Percentiles rank a stretch among this genome's conserved stretches.
These are phyloP conservation scores for Crepidodera aurea DNA, from an alignment of 2,888 invertebrate species.

Conservation along the genomic window DNA sequence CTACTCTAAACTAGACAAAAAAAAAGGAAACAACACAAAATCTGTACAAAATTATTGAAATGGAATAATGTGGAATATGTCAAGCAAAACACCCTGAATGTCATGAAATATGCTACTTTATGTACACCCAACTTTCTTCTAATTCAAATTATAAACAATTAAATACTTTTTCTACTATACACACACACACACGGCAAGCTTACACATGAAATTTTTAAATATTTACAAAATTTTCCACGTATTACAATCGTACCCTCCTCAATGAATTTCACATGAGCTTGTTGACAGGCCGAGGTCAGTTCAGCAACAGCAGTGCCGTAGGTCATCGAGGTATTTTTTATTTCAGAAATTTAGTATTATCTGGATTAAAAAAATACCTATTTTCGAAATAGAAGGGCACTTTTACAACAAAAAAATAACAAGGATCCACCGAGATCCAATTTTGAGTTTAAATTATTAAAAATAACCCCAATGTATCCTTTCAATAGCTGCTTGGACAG, in stretches of 20 bases:
- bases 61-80: conserved; percentile 54
- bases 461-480: too few relatives aligned
- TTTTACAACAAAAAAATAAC: background rate
- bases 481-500: too few relatives aligned
- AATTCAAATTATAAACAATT: conserved; percentile 43
- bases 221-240: conserved; percentile 51
- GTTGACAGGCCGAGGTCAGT: conserved; percentile 57
- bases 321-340: conserved; percentile 15
- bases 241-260: conserved; percentile 62
- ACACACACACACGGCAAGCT: conserved; percentile 53
- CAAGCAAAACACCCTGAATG: conserved; percentile 56
- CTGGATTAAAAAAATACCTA: conserved; percentile 15
- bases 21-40: conserved; percentile 30
- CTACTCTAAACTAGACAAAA: conserved; percentile 39
- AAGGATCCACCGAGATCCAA: too few relatives aligned
- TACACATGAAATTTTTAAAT: conserved; percentile 45
- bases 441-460: too few relatives aligned
- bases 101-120: conserved; percentile 51
- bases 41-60: conserved; percentile 43
- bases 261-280: conserved; percentile 54
- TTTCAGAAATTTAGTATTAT: background rate
- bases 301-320: conserved; percentile 42
- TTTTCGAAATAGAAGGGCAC: conserved; percentile 3
- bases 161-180: conserved; percentile 35
- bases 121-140: conserved; percentile 37